Percentiles rank a stretch among this genome's conserved stretches.
These are phyloP conservation scores for Sebastiscus tertius DNA, from an alignment of 2,797 vertebrate genomes.

Conservation along the genomic window DNA sequence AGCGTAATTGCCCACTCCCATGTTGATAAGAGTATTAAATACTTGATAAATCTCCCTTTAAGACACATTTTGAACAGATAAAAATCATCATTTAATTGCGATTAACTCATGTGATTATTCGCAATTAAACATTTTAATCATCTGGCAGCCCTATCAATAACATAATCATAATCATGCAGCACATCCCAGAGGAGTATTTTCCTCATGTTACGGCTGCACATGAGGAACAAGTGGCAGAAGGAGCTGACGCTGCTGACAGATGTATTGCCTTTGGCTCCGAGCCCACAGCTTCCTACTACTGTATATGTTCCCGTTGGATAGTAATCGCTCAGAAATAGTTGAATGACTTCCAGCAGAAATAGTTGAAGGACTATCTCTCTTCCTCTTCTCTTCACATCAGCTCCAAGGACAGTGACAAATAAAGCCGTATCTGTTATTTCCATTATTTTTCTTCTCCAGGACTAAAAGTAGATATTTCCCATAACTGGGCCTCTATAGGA, in stretches of 20 bases:
- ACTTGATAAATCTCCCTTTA: too few relatives aligned
- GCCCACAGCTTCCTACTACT: constrained; percentile 44
- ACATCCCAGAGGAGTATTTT: neutral
- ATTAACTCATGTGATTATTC: too few relatives aligned
- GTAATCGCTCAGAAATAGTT: constrained; percentile 57
- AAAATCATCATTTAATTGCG: too few relatives aligned
- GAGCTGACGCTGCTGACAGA: constrained; percentile 35
- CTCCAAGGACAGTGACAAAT: constrained; percentile 25
- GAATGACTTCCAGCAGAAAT: constrained; percentile 54
- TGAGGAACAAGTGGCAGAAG: constrained; percentile 34
- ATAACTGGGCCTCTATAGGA: constrained; percentile 20
- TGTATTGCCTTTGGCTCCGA: constrained; percentile 36
- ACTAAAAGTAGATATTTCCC: constrained; percentile 40
- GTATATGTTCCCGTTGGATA: constrained; percentile 28
- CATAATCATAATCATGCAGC: too few relatives aligned
- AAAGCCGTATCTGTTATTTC: constrained; percentile 36
- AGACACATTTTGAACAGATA: fast-evolving
- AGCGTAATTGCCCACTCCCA: too few relatives aligned
- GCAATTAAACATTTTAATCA: too few relatives aligned
- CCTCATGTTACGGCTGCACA: neutral
- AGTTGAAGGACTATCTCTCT: constrained; percentile 5
- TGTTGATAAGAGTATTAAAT: too few relatives aligned
- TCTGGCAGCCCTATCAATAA: too few relatives aligned
- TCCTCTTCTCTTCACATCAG: constrained; percentile 1
- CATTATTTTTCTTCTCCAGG: constrained; percentile 11